These are phyloP conservation scores for Urocynchramus pylzowi DNA, from an alignment of 2,113 vertebrate species.

Conservation along the genomic window DNA sequence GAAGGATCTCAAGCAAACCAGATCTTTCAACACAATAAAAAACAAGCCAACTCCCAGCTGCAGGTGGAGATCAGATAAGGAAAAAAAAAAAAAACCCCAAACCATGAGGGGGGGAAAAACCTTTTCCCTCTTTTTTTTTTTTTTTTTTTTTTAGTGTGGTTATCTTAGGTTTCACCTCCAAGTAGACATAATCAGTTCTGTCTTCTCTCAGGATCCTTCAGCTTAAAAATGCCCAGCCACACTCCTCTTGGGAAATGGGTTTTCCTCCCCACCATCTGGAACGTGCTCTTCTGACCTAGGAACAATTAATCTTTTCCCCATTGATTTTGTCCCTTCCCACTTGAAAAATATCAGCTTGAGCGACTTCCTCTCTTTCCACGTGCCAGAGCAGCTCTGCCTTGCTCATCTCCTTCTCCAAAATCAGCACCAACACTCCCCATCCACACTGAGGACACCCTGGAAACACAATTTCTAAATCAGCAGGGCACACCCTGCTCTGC, in stretches of 20 bases:
- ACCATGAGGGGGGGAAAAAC: too few relatives aligned
- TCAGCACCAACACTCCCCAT: not conserved
- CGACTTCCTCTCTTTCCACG: not conserved
- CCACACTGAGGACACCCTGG: not conserved
- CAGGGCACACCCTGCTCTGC: not conserved
- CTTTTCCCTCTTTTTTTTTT: too few relatives aligned
- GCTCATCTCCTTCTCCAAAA: not conserved
- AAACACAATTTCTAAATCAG: not conserved
- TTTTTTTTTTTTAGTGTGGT: not conserved
- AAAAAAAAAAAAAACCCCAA: not conserved
- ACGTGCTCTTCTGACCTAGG: not conserved
- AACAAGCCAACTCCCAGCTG: constrained; percentile 5
- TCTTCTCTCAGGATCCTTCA: not conserved
- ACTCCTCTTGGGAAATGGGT: not conserved
- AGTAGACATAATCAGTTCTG: not conserved
- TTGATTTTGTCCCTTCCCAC: not conserved
- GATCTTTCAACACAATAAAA: not conserved
- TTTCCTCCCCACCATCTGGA: not conserved
- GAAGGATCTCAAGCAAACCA: not conserved
- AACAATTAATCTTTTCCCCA: constrained; percentile 1
- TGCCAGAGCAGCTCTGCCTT: not conserved
- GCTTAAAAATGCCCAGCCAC: not conserved
- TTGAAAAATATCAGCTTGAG: not conserved
- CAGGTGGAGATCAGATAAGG: constrained; percentile 14
- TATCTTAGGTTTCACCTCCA: not conserved